phyloP scores from a whole-genome alignment of 1,140 invertebrate species.

The Monochamus saltuarius region DNA sequence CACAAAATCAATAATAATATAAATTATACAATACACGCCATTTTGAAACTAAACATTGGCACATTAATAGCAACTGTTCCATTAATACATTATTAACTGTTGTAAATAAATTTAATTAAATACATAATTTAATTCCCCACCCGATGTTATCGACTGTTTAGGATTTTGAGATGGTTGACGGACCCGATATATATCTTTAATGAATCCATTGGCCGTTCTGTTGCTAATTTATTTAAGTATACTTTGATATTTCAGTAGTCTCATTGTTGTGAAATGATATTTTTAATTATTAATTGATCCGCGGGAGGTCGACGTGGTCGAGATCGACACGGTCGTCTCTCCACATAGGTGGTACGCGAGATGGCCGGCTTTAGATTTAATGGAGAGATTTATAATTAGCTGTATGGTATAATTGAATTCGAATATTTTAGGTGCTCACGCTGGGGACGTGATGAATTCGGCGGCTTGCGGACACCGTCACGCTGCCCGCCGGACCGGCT shows the following conservation, averaged over 20 bases:
- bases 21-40: too few species aligned
- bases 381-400: conserved; percentile 21
- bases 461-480: too few species aligned
- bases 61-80: conserved; percentile 43
- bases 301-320: conserved; percentile 20
- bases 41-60: conserved; percentile 37
- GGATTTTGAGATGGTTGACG: conserved; percentile 31
- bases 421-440: conserved; percentile 16
- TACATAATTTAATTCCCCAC: conserved; percentile 34
- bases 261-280: conserved; percentile 38
- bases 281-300: conserved; percentile 38
- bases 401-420: conserved; percentile 21
- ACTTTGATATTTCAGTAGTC: conserved; percentile 36
- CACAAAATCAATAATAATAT: too few species aligned
- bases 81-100: conserved; percentile 43
- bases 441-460: not conserved
- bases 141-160: conserved; percentile 28
- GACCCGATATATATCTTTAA: conserved; percentile 36
- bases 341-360: not conserved
- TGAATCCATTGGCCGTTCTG: conserved; percentile 26
- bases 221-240: conserved; percentile 39
- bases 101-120: conserved; percentile 44
- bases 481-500: too few species aligned
- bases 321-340: conserved; percentile 15
- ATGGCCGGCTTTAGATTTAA: conserved; percentile 10